phyloP scores from a whole-genome alignment of 2,888 invertebrate species.

The Tolmerus cingulatus region DNA sequence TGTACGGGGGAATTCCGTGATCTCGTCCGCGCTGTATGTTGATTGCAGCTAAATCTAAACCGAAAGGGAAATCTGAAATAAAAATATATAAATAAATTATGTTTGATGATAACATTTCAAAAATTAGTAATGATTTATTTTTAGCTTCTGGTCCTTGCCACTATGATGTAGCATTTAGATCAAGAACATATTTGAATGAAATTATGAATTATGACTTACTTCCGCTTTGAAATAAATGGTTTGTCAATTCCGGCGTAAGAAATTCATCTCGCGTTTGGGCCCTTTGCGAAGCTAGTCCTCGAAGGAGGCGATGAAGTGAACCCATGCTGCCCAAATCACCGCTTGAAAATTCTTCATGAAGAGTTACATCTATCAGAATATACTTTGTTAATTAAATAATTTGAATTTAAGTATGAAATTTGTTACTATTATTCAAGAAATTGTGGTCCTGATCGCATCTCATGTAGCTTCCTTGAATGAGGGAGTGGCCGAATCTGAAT shows the following conservation, averaged over 20 bases:
- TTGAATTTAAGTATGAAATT: not conserved
- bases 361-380: conserved; percentile 72
- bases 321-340: conserved; percentile 79
- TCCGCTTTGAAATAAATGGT: conserved; percentile 81
- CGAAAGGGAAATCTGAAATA: conserved; percentile 70
- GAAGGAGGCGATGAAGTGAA: conserved; percentile 78
- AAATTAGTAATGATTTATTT: not conserved
- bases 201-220: conserved; percentile 54
- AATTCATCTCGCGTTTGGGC: conserved; percentile 83
- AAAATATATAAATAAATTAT: not conserved
- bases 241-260: conserved; percentile 80
- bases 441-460: conserved; percentile 76
- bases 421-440: conserved; percentile 73
- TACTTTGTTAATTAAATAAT: not conserved
- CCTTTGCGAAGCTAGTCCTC: conserved; percentile 80
- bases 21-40: conserved; percentile 89
- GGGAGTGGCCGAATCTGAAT: conserved; percentile 85
- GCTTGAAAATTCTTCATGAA: conserved; percentile 80
- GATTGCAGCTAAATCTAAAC: conserved; percentile 87
- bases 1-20: conserved; percentile 84
- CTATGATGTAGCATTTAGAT: too few species aligned
- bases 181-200: conserved; percentile 56
- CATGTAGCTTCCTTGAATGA: conserved; percentile 81
- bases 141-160: too few species aligned
- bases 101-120: too few species aligned